Conservation (phyloP, 1,140 invertebrate species). For the Danaus melanippus region DNA sequence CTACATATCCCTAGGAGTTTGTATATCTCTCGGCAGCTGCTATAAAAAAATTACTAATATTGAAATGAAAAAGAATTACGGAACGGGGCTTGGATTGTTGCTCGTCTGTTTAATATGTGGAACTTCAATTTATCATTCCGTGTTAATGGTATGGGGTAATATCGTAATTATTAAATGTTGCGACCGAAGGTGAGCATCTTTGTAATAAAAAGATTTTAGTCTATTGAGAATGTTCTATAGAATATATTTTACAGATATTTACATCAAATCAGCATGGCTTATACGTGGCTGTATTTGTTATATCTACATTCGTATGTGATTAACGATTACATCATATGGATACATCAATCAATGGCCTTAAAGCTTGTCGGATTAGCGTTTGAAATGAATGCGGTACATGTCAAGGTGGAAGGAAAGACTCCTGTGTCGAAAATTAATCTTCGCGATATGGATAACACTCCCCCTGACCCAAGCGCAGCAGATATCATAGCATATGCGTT, state of each 20-base stretch:
- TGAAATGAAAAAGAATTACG: slow-evolving; percentile 43
- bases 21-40: slow-evolving; percentile 38
- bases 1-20: slow-evolving; percentile 38
- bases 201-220: slow-evolving; percentile 4
- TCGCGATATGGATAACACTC: slow-evolving; percentile 17
- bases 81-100: slow-evolving; percentile 48
- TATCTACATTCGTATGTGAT: slow-evolving; percentile 36
- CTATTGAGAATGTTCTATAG: not conserved
- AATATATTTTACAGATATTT: slow-evolving; percentile 40
- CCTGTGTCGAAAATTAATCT: slow-evolving; percentile 19
- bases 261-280: slow-evolving; percentile 48
- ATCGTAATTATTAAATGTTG: slow-evolving; percentile 53
- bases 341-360: slow-evolving; percentile 52
- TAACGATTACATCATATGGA: slow-evolving; percentile 37
- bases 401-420: slow-evolving; percentile 17
- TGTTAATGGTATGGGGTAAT: slow-evolving; percentile 52
- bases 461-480: slow-evolving; percentile 30
- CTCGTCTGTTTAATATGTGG: slow-evolving; percentile 43
- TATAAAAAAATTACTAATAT: slow-evolving; percentile 46
- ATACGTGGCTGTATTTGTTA: slow-evolving; percentile 47
- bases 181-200: slow-evolving; percentile 42
- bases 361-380: slow-evolving; percentile 56
- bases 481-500: slow-evolving; percentile 57
- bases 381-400: slow-evolving; percentile 37
- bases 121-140: slow-evolving; percentile 33